Base-by-base conservation (phyloP, 2,888 invertebrate species). In the Drosophila affinis region DNA sequence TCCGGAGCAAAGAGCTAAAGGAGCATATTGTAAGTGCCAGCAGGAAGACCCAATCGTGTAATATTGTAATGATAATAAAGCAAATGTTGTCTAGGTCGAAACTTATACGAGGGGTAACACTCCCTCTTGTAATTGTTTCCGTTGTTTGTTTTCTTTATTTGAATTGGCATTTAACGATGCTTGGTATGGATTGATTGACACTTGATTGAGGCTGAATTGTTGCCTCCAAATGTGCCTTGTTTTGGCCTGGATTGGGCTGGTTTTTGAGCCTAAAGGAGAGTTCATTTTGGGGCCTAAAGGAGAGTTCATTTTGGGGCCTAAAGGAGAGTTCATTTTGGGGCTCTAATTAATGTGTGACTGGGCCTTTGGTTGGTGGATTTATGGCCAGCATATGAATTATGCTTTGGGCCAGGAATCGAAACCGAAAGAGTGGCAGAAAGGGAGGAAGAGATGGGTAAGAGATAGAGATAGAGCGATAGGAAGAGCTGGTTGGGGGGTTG, bases 1-100 rank as follows among this genome's bases (percentile, higher is more conserved):
- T 95, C 90, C 94, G 96, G 79, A 93, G 94, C 91, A 96, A 96
- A 94, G 96, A 96, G 93, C 94, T 95, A 90, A 96, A 95, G 93
- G 94, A 95, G 90, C 95, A 95, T 95, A 94, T 95, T 93, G 95
- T 96, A 94, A 94, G 94, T 93, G 44, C n/a, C n/a, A n/a, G 4
- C 0, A 9, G 24, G 24, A 5, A 24, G 24, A 5, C 4, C 1
- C 0, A 24, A 24, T 24, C 24, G 24, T 24, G 0, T 24, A 0
- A 32, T 10, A 12, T 1, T 12, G 9, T 9, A 9, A 39, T 21
- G 21, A 54, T 5, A 1, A 14, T 3, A 18, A 18, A 17, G 14
- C 2, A 14, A 17, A 39, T 2, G 21, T 9, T 34, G 10, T n/a
- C 12, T 27, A 1, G 21, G 3, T 9, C 17, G 17, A 29, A 12